Evolutionary conservation across 2,888 invertebrate genomes (phyloP), one percentile per base, ranked within the genome.

Genomic region (Hydroisotoma schaefferi): DNA sequence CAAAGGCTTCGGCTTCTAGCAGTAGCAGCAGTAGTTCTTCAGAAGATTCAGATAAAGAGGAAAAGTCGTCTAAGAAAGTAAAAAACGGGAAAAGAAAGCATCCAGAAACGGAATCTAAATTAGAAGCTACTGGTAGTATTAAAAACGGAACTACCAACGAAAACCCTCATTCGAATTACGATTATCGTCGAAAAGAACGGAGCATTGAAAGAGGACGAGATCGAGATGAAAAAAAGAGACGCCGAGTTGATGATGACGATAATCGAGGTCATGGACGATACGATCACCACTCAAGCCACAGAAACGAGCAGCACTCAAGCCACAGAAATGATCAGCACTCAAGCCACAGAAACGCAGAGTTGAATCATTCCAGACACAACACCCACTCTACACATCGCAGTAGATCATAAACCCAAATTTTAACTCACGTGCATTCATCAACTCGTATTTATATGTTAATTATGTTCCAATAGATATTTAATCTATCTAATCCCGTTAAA

Each of bases 21-120:
- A 57, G 59, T 22, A 63, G 60, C 29, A 63, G 63, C 33, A 61
- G 61, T 22, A 63, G 55, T 28, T 57, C 59, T 6, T 59, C 59
- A 2, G 43, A 60, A 12, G 56, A 56, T 20, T 38, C 26, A 46
- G 26, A 28, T 28, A 29, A 49, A 4, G 12, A 12, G 8, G 5
- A 20, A 5, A 3, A 5, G 8, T 28, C 26, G 20, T 29, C 8
- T 4, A 49, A 26, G 5, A 49, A 49, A 18, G 40, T 18, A 40
- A 40, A 40, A 15, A 5, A 5, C 3, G n/a, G n/a, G n/a, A 5
- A 40, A 40, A 40, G n/a, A 4, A 15, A 5, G 20, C 40, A 40
- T 40, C 20, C 40, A 18, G 40, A 8, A 5, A 5, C 40, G 40
- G 40, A 40, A 40, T 40, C 40, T 40, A 40, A 40, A 40, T 4